Percentiles rank a stretch among this genome's conserved stretches.
Conservation (phyloP, 2,888 invertebrate genomes). For the Chrysolina americana region DNA sequence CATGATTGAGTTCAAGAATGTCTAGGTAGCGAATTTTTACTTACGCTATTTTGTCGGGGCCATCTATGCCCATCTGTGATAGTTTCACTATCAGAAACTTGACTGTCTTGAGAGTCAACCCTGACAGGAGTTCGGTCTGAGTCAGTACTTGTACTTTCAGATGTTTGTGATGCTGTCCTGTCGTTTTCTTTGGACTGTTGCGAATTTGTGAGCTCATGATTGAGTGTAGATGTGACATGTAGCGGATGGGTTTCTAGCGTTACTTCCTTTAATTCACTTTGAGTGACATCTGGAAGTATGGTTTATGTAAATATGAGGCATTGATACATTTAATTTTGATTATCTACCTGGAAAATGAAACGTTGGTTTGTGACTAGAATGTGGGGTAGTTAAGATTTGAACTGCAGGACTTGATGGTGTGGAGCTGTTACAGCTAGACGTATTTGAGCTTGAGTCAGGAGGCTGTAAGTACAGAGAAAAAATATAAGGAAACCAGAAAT, state of each 20-base stretch:
- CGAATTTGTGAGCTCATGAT: slow-evolving; percentile 40
- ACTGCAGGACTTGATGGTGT: slow-evolving; percentile 95
- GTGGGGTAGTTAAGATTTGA: slow-evolving; percentile 69
- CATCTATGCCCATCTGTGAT: slow-evolving; percentile 73
- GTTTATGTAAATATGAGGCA: neutral
- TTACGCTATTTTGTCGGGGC: slow-evolving; percentile 87
- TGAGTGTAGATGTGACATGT: slow-evolving; percentile 57
- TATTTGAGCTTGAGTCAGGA: slow-evolving; percentile 92
- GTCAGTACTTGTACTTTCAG: slow-evolving; percentile 82
- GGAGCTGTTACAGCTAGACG: slow-evolving; percentile 96
- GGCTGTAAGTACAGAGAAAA: slow-evolving; percentile 69
- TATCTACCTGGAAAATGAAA: slow-evolving; percentile 84
- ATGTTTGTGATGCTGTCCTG: slow-evolving; percentile 79
- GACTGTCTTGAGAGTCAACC: slow-evolving; percentile 87
- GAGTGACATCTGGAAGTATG: slow-evolving; percentile 63
- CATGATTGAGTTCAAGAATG: neutral
- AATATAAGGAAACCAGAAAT: neutral
- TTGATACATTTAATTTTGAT: slow-evolving; percentile 5
- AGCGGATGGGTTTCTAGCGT: slow-evolving; percentile 72
- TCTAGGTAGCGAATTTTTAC: slow-evolving; percentile 56
- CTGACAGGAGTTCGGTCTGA: slow-evolving; percentile 86
- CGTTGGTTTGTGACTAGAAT: slow-evolving; percentile 70
- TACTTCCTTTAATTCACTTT: slow-evolving; percentile 69
- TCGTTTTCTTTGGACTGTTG: slow-evolving; percentile 81
- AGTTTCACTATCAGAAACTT: slow-evolving; percentile 78